Evolutionary conservation across 2,888 invertebrate species (phyloP), one percentile per base, ranked within the genome.

Genomic region (Oxytorus armatus): DNA sequence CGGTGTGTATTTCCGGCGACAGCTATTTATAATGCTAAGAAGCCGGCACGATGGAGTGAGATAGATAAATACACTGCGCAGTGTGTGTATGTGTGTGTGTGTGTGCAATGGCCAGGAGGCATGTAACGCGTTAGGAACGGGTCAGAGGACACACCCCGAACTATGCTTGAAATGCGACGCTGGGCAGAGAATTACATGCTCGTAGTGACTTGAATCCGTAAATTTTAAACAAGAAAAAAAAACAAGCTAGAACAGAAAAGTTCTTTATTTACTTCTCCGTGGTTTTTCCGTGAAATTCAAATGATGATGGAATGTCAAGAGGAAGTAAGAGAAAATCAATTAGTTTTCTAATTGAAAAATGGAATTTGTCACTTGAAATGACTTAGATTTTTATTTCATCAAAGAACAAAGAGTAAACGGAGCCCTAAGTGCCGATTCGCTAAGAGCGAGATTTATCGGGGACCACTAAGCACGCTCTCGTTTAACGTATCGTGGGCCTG

Each of bases 91-190:
- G 18, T 63, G 8, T 66, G 66, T 23, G 21, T 23, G 39, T 39
- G 53, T 39, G 29, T 78, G 66, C 78, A 55, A 73, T 73, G 81
- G 80, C 74, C 78, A 77, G 66, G 73, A 77, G 76, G 82, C 81
- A 84, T 63, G 84, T 85, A 85, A 85, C 84, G 82, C 77, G n/a
- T 82, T 72, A 81, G 73, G 85, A 85, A 78, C 85, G 84, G 87
- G 88, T 89, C 86, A 87, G 82, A 87, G 88, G 86, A 88, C 86
- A 85, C 86, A 87, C 86, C 85, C 84, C 77, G 81, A 74, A 81
- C 75, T 85, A 86, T 84, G 74, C 70, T 69, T 51, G 61, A 74
- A 61, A 78, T 61, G 61, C 39, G 55, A 74, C 14, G 63, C 61
- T 74, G 69, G 74, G 53, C 55, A 44, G 61, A 68, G 53, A 44